Percentiles rank a stretch among this genome's conserved stretches.
phyloP scores from a whole-genome alignment of 2,113 vertebrate species.

The Empidonax traillii region DNA sequence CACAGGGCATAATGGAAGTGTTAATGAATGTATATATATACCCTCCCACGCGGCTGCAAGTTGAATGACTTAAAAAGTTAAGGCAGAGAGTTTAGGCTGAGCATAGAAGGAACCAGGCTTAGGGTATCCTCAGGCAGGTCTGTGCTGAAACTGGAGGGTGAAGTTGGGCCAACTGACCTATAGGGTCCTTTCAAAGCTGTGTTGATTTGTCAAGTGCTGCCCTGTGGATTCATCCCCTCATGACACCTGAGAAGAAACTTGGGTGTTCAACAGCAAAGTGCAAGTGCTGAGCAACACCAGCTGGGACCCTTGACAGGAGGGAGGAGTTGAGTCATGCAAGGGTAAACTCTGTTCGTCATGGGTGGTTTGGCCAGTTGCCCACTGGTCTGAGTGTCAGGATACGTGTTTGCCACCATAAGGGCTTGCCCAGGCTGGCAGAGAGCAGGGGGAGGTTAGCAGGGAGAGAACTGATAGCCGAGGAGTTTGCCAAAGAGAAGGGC shows the following conservation, averaged over 20 bases:
- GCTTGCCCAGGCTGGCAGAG: not conserved
- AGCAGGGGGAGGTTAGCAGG: not conserved
- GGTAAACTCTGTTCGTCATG: not conserved
- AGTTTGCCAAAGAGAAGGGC: not conserved
- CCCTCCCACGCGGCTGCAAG: not conserved
- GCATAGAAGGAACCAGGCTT: not conserved
- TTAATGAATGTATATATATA: conserved; percentile 45
- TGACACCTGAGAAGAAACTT: not conserved
- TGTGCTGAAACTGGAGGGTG: not conserved
- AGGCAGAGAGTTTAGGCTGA: not conserved
- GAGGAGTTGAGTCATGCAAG: not conserved
- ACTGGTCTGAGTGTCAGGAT: not conserved
- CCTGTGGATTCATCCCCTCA: not conserved
- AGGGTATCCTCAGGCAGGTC: not conserved
- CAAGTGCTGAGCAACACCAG: not conserved
- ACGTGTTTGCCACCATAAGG: not conserved
- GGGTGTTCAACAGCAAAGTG: not conserved
- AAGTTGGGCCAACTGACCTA: not conserved
- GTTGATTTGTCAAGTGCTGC: not conserved
- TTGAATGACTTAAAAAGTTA: conserved; percentile 5
- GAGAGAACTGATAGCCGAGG: not conserved
- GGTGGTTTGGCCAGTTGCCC: not conserved
- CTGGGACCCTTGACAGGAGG: not conserved
- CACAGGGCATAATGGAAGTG: conserved; percentile 38
- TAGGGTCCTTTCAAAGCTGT: not conserved